Evolutionary conservation across 2,888 invertebrate genomes (phyloP).

Genomic region (Catonia carolina): DNA sequence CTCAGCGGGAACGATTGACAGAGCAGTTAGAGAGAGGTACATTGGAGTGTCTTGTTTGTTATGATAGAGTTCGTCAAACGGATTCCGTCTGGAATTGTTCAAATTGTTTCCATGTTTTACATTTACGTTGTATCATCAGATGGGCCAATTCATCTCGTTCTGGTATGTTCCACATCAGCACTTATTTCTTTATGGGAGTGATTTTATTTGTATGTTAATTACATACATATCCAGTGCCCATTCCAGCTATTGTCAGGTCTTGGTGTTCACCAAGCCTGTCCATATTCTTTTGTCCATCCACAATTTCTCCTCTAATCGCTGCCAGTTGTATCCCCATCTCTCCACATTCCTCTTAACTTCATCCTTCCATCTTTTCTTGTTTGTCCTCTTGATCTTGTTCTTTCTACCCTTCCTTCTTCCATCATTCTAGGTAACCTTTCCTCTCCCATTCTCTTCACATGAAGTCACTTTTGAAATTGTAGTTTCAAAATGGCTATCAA

Average conservation of each 20-base stretch:
- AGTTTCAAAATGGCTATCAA: too few relatives aligned
- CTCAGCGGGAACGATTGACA: slow-evolving; percentile 71
- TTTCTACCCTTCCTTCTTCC: too few relatives aligned
- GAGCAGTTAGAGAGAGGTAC: slow-evolving; percentile 74
- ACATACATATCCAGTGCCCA: too few relatives aligned
- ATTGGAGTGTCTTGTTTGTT: slow-evolving; percentile 92
- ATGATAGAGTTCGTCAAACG: slow-evolving; percentile 71
- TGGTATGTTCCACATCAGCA: slow-evolving; percentile 37
- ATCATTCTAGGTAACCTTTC: neutral
- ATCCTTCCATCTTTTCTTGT: too few relatives aligned
- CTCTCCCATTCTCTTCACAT: neutral
- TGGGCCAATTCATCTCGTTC: slow-evolving; percentile 83
- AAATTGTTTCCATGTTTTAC: slow-evolving; percentile 88
- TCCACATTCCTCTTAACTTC: too few relatives aligned
- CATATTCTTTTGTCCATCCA: neutral
- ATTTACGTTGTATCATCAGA: slow-evolving; percentile 80
- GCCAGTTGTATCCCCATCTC: neutral
- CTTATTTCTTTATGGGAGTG: too few relatives aligned
- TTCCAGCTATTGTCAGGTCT: too few relatives aligned
- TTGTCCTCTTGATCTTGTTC: too few relatives aligned
- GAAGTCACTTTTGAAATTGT: too few relatives aligned
- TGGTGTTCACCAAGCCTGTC: too few relatives aligned
- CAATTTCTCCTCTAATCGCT: neutral
- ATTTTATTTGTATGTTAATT: too few relatives aligned
- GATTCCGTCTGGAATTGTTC: slow-evolving; percentile 86